Evolutionary conservation across 1,140 invertebrate species (phyloP).

Genomic region (Thalassaphorura encarpata): DNA sequence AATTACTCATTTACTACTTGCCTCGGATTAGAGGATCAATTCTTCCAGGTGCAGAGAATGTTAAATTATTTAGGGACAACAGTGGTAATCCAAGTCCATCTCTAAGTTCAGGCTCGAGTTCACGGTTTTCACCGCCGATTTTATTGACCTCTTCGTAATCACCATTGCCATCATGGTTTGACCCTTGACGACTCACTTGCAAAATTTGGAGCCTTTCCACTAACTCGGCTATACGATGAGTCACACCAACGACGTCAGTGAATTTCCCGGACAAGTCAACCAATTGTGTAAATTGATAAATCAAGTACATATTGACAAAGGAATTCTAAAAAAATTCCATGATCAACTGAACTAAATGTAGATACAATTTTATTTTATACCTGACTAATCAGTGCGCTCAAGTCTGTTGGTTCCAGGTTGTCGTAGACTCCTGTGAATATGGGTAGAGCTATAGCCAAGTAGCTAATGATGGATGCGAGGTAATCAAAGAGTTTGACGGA

Average conservation of each 20-base stretch:
- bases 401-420: conserved; percentile 39
- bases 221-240: conserved; percentile 42
- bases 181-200: conserved; percentile 18
- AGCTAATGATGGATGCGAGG: conserved; percentile 51
- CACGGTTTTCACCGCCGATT: too few species aligned
- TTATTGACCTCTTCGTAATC: too few species aligned
- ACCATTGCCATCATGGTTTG: too few species aligned
- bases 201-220: conserved; percentile 25
- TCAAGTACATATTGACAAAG: conserved; percentile 53
- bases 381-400: conserved; percentile 47
- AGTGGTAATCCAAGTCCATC: too few species aligned
- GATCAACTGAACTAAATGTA: background rate
- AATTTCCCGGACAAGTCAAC: conserved; percentile 45
- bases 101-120: too few species aligned
- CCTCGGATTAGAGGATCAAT: too few species aligned
- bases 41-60: too few species aligned
- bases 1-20: too few species aligned
- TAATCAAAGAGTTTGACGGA: conserved; percentile 48
- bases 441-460: conserved; percentile 49
- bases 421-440: conserved; percentile 51
- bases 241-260: conserved; percentile 46
- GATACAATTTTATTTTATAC: too few species aligned
- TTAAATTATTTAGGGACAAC: too few species aligned
- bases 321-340: conserved; percentile 50
- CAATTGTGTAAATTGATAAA: conserved; percentile 48